These are phyloP conservation scores for Drosophila pachea DNA, from an alignment of 1,140 invertebrate genomes.

Conservation along the genomic window DNA sequence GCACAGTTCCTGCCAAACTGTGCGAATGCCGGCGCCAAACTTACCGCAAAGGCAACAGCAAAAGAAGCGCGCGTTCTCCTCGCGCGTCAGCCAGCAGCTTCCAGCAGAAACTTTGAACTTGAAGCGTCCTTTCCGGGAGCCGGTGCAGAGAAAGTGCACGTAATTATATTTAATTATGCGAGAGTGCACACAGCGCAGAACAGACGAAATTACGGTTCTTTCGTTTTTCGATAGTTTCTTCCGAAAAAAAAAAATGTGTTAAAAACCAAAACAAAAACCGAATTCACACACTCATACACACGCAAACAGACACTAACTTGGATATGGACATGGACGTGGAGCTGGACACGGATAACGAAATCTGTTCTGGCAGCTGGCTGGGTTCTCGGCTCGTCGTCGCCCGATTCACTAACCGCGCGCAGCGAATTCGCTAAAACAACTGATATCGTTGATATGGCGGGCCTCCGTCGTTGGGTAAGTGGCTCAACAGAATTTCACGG, in stretches of 20 bases:
- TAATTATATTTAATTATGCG: constrained; percentile 68
- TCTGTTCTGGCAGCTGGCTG: constrained; percentile 42
- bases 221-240: background rate
- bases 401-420: constrained; percentile 54
- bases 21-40: constrained; percentile 44
- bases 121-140: constrained; percentile 56
- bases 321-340: constrained; percentile 50
- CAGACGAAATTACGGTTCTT: constrained; percentile 65
- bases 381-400: constrained; percentile 25
- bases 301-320: constrained; percentile 10
- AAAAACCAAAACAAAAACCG: too few relatives aligned
- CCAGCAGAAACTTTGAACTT: constrained; percentile 59
- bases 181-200: constrained; percentile 9
- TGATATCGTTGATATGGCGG: constrained; percentile 75
- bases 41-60: constrained; percentile 48
- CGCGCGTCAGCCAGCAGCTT: constrained; percentile 39
- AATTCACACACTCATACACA: constrained; percentile 21
- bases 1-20: constrained; percentile 44
- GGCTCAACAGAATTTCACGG: constrained; percentile 54
- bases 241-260: background rate
- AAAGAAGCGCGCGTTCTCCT: constrained; percentile 29
- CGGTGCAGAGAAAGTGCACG: constrained; percentile 49
- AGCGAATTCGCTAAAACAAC: constrained; percentile 72
- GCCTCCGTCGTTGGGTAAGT: constrained; percentile 62
- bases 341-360: constrained; percentile 32